These are phyloP conservation scores for Indicator maculatus DNA, from an alignment of 2,113 vertebrate genomes.

Conservation along the genomic window DNA sequence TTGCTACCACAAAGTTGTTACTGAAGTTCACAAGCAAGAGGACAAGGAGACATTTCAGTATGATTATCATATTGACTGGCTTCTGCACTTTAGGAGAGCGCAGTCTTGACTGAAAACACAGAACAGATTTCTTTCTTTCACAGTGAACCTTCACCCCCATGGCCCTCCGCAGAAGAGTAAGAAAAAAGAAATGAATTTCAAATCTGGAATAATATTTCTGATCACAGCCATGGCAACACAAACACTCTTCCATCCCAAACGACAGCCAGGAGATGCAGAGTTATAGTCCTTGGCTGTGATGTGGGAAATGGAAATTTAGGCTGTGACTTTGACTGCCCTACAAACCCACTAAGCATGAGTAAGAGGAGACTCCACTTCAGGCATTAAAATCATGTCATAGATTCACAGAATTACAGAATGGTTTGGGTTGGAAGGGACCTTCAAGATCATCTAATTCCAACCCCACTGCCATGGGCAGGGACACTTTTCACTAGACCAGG, in stretches of 20 bases:
- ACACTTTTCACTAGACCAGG: too few relatives aligned
- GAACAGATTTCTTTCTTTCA: not conserved
- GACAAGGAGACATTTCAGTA: not conserved
- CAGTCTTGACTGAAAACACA: not conserved
- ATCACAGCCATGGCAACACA: not conserved
- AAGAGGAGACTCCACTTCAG: not conserved
- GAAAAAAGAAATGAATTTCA: not conserved
- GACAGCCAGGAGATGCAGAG: not conserved
- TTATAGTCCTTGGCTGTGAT: not conserved
- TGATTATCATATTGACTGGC: not conserved
- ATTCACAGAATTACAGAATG: too few relatives aligned
- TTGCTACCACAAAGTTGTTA: not conserved
- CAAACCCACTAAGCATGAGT: not conserved
- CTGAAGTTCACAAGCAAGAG: not conserved
- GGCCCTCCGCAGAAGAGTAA: not conserved
- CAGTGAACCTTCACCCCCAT: not conserved
- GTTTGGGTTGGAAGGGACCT: too few relatives aligned
- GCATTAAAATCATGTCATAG: not conserved
- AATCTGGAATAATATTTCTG: not conserved
- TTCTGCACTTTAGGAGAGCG: not conserved
- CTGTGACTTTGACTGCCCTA: not conserved
- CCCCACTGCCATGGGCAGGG: too few relatives aligned
- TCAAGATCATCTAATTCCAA: too few relatives aligned
- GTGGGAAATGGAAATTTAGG: not conserved
- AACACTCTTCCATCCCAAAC: not conserved